Conservation (phyloP, 2,888 invertebrate species). For the Petrolisthes manimaculis region DNA sequence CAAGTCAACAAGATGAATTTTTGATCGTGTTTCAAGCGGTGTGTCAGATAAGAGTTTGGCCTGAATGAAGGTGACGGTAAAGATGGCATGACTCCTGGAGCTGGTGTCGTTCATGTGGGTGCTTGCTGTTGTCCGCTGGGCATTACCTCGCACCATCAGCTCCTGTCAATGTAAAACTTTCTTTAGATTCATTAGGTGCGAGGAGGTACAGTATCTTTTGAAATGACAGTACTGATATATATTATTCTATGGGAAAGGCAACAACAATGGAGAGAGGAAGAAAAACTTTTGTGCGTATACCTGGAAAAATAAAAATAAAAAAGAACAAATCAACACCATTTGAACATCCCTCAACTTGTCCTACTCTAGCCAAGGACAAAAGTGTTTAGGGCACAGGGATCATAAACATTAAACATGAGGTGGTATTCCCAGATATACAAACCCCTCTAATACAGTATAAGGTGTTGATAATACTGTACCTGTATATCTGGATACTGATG, state of each 20-base stretch:
- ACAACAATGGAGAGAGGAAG: no score
- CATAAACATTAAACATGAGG: neutral
- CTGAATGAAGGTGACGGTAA: constrained; percentile 90
- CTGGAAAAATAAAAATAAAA: no score
- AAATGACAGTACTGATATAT: no score
- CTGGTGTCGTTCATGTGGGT: constrained; percentile 94
- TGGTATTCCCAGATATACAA: neutral
- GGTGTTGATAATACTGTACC: constrained; percentile 65
- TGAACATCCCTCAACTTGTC: no score
- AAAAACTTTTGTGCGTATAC: no score
- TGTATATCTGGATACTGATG: constrained; percentile 89
- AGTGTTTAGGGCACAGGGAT: no score
- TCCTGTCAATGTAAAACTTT: constrained; percentile 72
- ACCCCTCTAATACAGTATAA: neutral
- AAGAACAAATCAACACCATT: no score
- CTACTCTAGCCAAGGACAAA: no score
- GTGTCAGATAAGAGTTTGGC: constrained; percentile 81
- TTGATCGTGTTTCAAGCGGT: constrained; percentile 90
- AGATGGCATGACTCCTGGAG: constrained; percentile 91
- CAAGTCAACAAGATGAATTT: constrained; percentile 89
- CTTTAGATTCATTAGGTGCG: no score
- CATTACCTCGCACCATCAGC: constrained; percentile 84
- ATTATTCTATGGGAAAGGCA: no score
- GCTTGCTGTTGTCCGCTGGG: constrained; percentile 86
- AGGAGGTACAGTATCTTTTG: no score